Conservation (phyloP, 2,113 vertebrate genomes). For the Chionodraco myersi region DNA sequence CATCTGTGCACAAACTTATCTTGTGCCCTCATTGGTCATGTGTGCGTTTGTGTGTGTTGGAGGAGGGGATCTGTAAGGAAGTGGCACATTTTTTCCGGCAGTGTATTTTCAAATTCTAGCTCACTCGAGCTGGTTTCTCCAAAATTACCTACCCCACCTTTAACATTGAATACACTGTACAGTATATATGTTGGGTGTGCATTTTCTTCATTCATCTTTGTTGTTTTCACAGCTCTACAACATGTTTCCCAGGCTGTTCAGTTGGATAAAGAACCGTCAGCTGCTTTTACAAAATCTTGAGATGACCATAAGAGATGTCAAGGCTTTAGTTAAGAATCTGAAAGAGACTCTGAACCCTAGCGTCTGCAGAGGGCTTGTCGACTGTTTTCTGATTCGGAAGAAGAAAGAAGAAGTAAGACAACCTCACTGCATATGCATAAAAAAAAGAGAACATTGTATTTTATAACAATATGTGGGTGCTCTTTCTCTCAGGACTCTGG, state of each 20-base stretch:
- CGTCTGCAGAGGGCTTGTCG: slow-evolving; percentile 65
- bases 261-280: slow-evolving; percentile 58
- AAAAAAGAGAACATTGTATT: background rate
- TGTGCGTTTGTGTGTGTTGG: too few species aligned
- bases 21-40: too few species aligned
- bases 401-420: slow-evolving; percentile 66
- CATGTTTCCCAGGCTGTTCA: slow-evolving; percentile 71
- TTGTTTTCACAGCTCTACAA: slow-evolving; percentile 73
- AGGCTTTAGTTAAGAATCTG: slow-evolving; percentile 33
- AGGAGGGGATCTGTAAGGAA: too few species aligned
- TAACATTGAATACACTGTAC: too few species aligned
- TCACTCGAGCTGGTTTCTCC: too few species aligned
- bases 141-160: too few species aligned
- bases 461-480: background rate
- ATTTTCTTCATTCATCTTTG: background rate
- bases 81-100: too few species aligned
- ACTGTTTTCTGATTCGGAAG: slow-evolving; percentile 74
- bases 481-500: slow-evolving; percentile 43
- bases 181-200: background rate
- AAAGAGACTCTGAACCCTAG: slow-evolving; percentile 72
- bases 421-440: background rate
- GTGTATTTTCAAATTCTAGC: too few species aligned
- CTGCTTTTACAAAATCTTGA: slow-evolving; percentile 10
- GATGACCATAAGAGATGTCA: background rate
- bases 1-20: too few species aligned